A percentile compares a stretch with the other conserved stretches of the same genome.
phyloP scores from a whole-genome alignment of 2,888 invertebrate species.

The Phoronis australis region DNA sequence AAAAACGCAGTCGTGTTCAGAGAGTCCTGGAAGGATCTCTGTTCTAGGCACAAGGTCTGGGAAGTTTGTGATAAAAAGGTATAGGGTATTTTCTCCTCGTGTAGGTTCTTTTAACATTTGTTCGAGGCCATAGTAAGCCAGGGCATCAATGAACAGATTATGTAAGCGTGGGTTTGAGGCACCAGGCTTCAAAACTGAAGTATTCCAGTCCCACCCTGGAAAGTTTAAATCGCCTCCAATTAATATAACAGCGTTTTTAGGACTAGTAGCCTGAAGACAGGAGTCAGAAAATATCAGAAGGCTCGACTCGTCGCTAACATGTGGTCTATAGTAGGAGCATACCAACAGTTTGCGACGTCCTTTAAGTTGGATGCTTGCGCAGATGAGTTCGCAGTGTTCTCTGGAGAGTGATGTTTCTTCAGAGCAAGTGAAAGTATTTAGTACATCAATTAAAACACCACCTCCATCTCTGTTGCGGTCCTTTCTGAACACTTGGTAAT shows the following conservation, averaged over 20 bases:
- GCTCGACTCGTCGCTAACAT: background rate
- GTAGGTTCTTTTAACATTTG: constrained; percentile 8
- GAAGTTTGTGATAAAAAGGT: constrained; percentile 6
- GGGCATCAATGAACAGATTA: too few relatives aligned
- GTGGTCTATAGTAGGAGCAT: too few relatives aligned
- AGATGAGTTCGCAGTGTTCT: too few relatives aligned
- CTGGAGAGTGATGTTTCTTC: too few relatives aligned
- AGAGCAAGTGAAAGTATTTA: background rate
- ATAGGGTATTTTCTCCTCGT: constrained; percentile 5
- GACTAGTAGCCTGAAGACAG: too few relatives aligned
- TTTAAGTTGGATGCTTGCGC: background rate
- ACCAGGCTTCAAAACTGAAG: too few relatives aligned
- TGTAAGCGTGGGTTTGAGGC: too few relatives aligned
- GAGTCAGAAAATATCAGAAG: background rate
- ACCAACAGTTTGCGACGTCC: background rate
- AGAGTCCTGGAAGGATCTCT: too few relatives aligned
- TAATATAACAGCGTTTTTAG: constrained; percentile 1
- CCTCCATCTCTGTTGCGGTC: background rate
- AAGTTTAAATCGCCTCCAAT: constrained; percentile 7
- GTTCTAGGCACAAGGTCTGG: too few relatives aligned
- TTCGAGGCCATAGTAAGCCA: too few relatives aligned
- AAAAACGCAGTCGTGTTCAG: too few relatives aligned
- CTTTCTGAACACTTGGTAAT: background rate
- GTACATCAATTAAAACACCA: constrained; percentile 2
- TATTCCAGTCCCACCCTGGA: constrained; percentile 4